Evolutionary conservation across 2,797 vertebrate species (phyloP).

Genomic region (Martes flavigula): DNA sequence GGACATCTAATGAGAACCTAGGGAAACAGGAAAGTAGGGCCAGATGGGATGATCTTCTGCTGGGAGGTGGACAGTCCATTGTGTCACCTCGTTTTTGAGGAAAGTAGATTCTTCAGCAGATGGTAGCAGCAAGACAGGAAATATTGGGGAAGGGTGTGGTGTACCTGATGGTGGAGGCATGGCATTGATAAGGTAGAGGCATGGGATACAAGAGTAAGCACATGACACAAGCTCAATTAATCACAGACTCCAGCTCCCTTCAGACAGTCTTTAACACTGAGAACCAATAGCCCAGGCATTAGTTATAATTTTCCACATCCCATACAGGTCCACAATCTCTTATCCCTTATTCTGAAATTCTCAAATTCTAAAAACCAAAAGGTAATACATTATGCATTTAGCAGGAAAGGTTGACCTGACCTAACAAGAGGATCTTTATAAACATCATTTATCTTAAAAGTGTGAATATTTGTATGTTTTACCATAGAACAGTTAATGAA

Average conservation of each 20-base stretch:
- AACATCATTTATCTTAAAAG: background rate
- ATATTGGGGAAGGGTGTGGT: background rate
- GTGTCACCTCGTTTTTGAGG: background rate
- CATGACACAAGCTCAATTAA: background rate
- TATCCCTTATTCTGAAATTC: background rate
- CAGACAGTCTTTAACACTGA: background rate
- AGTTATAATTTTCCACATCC: background rate
- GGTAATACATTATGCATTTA: background rate
- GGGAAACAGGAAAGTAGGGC: background rate
- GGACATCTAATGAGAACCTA: background rate
- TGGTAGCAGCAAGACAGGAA: background rate
- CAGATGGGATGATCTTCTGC: background rate
- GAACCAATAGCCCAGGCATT: background rate
- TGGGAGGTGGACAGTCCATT: background rate
- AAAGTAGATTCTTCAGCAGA: background rate
- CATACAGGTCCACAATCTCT: background rate
- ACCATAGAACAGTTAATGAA: background rate
- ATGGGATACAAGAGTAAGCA: background rate
- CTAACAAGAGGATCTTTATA: background rate
- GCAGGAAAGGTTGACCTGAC: background rate
- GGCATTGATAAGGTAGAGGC: background rate
- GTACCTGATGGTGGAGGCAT: background rate
- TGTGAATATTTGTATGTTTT: background rate
- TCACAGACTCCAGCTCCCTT: background rate
- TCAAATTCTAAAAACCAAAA: background rate